These are phyloP conservation scores for Malurus cyaneus DNA, from an alignment of 2,113 vertebrate species.

Conservation along the genomic window DNA sequence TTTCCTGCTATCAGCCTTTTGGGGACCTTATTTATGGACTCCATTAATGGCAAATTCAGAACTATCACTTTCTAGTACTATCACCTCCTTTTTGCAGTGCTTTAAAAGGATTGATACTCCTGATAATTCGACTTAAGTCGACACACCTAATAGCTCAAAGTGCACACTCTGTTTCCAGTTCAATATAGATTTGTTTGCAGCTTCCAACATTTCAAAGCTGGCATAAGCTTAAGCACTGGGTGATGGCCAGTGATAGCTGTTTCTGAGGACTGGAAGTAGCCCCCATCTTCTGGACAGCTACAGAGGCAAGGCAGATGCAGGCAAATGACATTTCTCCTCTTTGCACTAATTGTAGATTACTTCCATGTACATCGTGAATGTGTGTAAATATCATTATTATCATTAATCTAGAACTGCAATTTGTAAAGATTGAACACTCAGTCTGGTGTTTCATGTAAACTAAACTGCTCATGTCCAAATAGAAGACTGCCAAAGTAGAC, in stretches of 20 bases:
- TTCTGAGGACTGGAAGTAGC: not conserved
- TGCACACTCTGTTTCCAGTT: not conserved
- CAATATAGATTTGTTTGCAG: not conserved
- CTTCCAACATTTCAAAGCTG: not conserved
- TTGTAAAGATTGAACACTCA: not conserved
- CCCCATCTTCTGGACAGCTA: not conserved
- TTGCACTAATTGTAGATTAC: not conserved
- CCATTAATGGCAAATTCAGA: not conserved
- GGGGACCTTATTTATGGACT: not conserved
- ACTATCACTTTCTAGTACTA: not conserved
- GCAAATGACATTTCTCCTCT: not conserved
- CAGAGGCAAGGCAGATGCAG: not conserved
- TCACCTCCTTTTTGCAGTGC: not conserved
- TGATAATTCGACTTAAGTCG: not conserved
- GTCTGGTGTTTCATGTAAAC: fast-evolving
- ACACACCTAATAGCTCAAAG: not conserved
- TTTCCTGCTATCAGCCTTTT: not conserved
- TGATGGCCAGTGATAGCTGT: not conserved
- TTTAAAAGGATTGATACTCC: not conserved
- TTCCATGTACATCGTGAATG: not conserved
- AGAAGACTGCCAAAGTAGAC: not conserved
- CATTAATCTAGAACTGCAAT: not conserved
- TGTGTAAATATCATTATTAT: not conserved
- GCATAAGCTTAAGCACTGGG: not conserved
- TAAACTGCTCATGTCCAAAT: not conserved